These are phyloP conservation scores for Epistrophe eligans DNA, from an alignment of 2,888 invertebrate genomes.

Conservation along the genomic window DNA sequence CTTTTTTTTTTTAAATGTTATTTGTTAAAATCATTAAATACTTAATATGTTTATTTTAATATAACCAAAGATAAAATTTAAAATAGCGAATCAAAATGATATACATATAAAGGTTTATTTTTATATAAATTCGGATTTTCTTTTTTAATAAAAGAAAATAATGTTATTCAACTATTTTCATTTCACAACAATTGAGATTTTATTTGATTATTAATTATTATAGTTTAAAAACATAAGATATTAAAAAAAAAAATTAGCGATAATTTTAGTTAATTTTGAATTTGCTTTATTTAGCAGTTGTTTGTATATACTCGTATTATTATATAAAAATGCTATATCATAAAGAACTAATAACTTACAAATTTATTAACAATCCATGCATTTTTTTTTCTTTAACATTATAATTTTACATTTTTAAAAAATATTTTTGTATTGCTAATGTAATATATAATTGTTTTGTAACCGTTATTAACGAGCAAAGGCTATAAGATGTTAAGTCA, in stretches of 20 bases:
- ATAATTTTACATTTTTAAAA: conserved; percentile 17
- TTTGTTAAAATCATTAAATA: conserved; percentile 14
- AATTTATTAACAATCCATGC: conserved; percentile 49
- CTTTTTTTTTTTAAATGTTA: neutral
- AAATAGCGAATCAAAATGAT: neutral
- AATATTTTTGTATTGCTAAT: conserved; percentile 19
- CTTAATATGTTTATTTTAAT: neutral
- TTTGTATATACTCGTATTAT: conserved; percentile 6
- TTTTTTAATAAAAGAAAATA: conserved; percentile 31
- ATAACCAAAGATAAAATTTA: neutral
- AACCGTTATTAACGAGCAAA: conserved; percentile 58
- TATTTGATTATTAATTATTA: neutral
- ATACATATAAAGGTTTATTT: neutral
- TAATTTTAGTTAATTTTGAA: neutral
- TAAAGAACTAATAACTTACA: conserved; percentile 71
- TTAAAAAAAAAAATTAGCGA: neutral
- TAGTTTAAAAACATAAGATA: neutral
- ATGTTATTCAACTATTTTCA: neutral
- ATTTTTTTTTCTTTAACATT: conserved; percentile 29
- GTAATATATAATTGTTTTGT: conserved; percentile 14
- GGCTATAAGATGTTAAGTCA: conserved; percentile 36
- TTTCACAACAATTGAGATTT: conserved; percentile 39
- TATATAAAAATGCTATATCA: conserved; percentile 68
- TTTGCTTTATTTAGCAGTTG: conserved; percentile 5
- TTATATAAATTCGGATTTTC: conserved; percentile 53